Evolutionary conservation across 2,797 vertebrate species (phyloP).

Genomic region (Myotis findleyi): DNA sequence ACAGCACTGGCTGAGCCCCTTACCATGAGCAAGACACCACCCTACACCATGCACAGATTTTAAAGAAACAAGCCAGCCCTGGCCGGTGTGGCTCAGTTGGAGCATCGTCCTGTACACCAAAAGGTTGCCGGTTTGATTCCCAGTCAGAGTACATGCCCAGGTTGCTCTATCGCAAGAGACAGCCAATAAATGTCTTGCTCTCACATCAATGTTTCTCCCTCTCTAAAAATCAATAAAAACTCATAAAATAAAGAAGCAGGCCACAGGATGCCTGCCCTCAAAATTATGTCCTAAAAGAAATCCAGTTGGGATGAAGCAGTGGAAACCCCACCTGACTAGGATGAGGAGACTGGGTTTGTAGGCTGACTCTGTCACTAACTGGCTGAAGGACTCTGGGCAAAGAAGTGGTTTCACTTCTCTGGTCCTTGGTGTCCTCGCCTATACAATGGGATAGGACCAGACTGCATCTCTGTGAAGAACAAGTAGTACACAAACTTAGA

Average conservation of each 20-base stretch:
- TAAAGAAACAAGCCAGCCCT: not conserved
- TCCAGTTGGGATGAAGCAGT: not conserved
- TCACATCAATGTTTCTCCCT: not conserved
- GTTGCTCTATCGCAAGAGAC: not conserved
- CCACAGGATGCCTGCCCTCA: not conserved
- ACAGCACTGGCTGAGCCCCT: not conserved
- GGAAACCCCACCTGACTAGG: not conserved
- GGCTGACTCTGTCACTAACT: not conserved
- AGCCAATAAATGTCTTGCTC: not conserved
- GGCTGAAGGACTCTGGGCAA: not conserved
- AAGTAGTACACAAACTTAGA: not conserved
- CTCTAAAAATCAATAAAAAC: not conserved
- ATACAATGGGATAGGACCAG: not conserved
- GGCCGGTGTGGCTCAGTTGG: not conserved
- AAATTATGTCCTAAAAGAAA: not conserved
- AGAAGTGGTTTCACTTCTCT: not conserved
- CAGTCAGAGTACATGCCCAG: not conserved
- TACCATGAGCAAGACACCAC: not conserved
- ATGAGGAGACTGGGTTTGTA: not conserved
- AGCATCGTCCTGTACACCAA: not conserved
- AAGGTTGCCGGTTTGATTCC: not conserved
- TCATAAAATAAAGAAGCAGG: not conserved
- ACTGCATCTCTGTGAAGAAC: not conserved
- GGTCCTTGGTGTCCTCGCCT: not conserved
- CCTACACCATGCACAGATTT: not conserved